Conservation (phyloP, 2,797 vertebrate species). For the Cyprinella venusta region DNA sequence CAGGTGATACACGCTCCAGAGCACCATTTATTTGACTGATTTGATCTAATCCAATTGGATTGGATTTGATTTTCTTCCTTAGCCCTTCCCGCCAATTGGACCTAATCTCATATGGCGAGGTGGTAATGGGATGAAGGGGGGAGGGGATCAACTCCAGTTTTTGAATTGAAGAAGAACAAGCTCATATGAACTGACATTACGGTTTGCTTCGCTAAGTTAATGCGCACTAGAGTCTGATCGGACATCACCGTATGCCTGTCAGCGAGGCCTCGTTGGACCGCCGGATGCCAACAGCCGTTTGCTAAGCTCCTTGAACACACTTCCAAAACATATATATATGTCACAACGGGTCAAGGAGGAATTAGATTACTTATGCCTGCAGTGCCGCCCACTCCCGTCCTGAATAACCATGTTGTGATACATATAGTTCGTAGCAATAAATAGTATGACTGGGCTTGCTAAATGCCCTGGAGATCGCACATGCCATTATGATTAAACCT, state of each 20-base stretch:
- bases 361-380: slow-evolving; percentile 14
- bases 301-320: neutral
- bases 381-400: neutral
- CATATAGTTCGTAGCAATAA: slow-evolving; percentile 42
- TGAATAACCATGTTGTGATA: slow-evolving; percentile 31
- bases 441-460: slow-evolving; percentile 37
- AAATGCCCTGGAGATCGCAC: slow-evolving; percentile 8
- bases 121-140: slow-evolving; percentile 27
- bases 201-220: slow-evolving; percentile 39
- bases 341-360: slow-evolving; percentile 18
- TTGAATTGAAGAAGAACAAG: slow-evolving; percentile 41
- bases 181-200: slow-evolving; percentile 37
- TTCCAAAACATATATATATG: slow-evolving; percentile 15
- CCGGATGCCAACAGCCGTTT: neutral
- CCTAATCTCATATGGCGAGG: slow-evolving; percentile 42
- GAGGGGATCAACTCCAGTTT: slow-evolving; percentile 1
- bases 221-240: slow-evolving; percentile 24
- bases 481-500: slow-evolving; percentile 12
- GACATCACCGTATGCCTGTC: slow-evolving; percentile 33
- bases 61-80: slow-evolving; percentile 54
- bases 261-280: slow-evolving; percentile 9
- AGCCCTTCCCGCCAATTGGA: slow-evolving; percentile 38
- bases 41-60: slow-evolving; percentile 58
- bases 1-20: slow-evolving; percentile 41
- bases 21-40: slow-evolving; percentile 53